These are phyloP conservation scores for Fistularia tabacaria DNA, from an alignment of 2,797 vertebrate genomes.

Conservation along the genomic window DNA sequence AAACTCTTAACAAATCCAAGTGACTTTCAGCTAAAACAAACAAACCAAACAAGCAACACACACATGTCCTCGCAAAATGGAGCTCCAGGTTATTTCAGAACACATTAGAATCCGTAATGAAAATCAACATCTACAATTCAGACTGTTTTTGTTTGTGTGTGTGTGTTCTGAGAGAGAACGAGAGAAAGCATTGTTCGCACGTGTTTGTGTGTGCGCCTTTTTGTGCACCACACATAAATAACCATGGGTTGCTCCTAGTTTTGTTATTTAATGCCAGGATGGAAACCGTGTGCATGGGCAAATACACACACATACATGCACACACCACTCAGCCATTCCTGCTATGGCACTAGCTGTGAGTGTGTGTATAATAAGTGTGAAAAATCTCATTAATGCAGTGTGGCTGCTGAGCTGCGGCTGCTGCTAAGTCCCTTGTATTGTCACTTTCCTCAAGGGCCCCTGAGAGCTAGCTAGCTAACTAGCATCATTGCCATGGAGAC, in stretches of 20 bases:
- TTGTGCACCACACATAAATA: conserved; percentile 39
- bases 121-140: no score
- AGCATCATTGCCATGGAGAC: conserved; percentile 93
- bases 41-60: no score
- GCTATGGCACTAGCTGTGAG: conserved; percentile 46
- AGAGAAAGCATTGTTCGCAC: no score
- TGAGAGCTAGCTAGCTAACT: conserved; percentile 88
- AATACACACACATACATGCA: conserved; percentile 27
- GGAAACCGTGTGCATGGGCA: conserved; percentile 25
- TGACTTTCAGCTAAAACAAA: no score
- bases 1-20: no score
- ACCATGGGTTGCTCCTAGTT: conserved; percentile 18
- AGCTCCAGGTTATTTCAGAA: no score
- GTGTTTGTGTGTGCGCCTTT: conserved; percentile 16
- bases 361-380: conserved; percentile 94
- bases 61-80: no score
- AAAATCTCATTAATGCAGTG: conserved; percentile 99
- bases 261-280: no score
- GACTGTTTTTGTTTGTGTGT: no score
- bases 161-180: no score
- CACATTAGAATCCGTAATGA: no score
- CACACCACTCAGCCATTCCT: conserved; percentile 36
- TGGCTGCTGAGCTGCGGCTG: conserved; percentile 87
- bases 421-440: conserved; percentile 86
- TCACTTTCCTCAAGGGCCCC: conserved; percentile 88